These are phyloP conservation scores for Acromyrmex heyeri DNA, from an alignment of 1,140 invertebrate genomes.

Conservation along the genomic window DNA sequence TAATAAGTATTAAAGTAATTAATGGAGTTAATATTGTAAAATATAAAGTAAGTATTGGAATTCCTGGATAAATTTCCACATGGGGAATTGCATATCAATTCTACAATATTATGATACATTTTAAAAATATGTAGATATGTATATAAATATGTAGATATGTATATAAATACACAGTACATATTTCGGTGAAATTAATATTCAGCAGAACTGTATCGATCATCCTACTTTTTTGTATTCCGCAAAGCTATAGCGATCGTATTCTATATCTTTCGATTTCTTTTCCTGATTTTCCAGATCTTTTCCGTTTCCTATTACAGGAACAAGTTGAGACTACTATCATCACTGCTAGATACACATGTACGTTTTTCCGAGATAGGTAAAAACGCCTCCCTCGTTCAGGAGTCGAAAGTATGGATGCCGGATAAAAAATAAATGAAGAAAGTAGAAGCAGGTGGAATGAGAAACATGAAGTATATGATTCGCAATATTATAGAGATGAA, in stretches of 20 bases:
- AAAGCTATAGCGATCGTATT: slow-evolving; percentile 14
- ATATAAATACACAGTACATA: background rate
- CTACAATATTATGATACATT: background rate
- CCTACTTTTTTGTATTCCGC: background rate
- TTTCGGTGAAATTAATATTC: slow-evolving; percentile 7
- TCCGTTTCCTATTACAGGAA: slow-evolving; percentile 39
- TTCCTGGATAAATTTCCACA: too few relatives aligned
- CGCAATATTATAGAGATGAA: slow-evolving; percentile 42
- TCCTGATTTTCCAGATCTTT: slow-evolving; percentile 33
- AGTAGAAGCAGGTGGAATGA: background rate
- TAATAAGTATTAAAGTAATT: too few relatives aligned
- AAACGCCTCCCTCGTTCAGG: background rate
- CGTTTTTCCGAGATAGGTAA: slow-evolving; percentile 11
- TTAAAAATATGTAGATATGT: background rate
- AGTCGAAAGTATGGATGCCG: slow-evolving; percentile 13
- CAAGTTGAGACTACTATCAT: slow-evolving; percentile 34
- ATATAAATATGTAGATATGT: background rate
- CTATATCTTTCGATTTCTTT: slow-evolving; percentile 17
- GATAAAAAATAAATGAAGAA: slow-evolving; percentile 50
- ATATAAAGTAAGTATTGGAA: too few relatives aligned
- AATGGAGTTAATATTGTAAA: too few relatives aligned
- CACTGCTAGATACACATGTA: slow-evolving; percentile 30
- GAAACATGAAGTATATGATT: slow-evolving; percentile 17
- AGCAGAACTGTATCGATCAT: background rate
- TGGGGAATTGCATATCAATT: background rate